Conservation (phyloP, 2,888 invertebrate species). For the Dascillus cervinus region DNA sequence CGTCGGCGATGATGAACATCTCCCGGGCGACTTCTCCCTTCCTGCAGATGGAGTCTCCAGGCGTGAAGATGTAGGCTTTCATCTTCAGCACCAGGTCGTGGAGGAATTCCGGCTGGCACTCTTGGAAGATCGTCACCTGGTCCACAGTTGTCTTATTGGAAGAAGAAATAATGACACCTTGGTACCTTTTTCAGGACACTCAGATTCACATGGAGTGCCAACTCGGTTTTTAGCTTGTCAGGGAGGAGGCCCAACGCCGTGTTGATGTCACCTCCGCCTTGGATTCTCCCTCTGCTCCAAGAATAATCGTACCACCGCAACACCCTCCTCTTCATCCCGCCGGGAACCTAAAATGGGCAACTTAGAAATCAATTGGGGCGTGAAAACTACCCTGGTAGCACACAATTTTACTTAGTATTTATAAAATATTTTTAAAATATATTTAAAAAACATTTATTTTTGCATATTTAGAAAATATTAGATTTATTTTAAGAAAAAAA, state of each 20-base stretch:
- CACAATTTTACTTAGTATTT: too few species aligned
- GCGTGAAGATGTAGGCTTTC: conserved; percentile 97
- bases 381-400: too few species aligned
- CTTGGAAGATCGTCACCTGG: conserved; percentile 96
- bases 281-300: conserved; percentile 92
- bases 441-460: too few species aligned
- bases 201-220: conserved; percentile 91
- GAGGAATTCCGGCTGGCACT: conserved; percentile 95
- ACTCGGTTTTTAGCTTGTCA: conserved; percentile 93
- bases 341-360: conserved; percentile 58
- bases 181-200: conserved; percentile 87
- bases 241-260: conserved; percentile 88
- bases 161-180: too few species aligned
- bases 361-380: neutral
- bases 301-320: conserved; percentile 97
- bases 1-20: conserved; percentile 98
- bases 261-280: conserved; percentile 94
- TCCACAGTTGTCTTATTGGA: too few species aligned
- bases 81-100: conserved; percentile 95
- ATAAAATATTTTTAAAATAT: too few species aligned
- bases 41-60: conserved; percentile 92
- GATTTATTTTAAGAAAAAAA: too few species aligned
- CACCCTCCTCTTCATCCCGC: conserved; percentile 92
- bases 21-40: conserved; percentile 86
- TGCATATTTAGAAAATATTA: too few species aligned